phyloP scores from a whole-genome alignment of 2,888 invertebrate species.

The Lamproptera curius region DNA sequence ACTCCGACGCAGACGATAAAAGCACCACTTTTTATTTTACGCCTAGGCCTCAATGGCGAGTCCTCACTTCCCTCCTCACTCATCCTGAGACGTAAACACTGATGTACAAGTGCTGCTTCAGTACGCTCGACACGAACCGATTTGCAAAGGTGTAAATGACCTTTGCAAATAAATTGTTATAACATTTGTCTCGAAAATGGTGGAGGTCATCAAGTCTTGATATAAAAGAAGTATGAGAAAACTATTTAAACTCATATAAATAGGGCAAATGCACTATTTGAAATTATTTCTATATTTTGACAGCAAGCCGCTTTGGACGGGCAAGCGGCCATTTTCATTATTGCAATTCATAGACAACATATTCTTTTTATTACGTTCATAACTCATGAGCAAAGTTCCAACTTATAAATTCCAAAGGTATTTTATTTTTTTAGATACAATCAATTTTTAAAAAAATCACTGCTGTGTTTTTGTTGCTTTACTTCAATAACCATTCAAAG shows the following conservation, averaged over 20 bases:
- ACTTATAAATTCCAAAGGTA: too few species aligned
- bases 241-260: conserved; percentile 36
- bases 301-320: conserved; percentile 74
- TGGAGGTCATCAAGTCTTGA: conserved; percentile 47
- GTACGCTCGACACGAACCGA: conserved; percentile 62
- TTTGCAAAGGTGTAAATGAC: conserved; percentile 67
- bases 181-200: conserved; percentile 38
- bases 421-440: too few species aligned
- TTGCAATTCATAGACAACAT: conserved; percentile 26
- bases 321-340: conserved; percentile 71
- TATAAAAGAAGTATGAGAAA: conserved; percentile 37
- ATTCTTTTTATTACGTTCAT: conserved; percentile 20
- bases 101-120: conserved; percentile 36
- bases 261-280: conserved; percentile 46
- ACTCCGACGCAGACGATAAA: conserved; percentile 53
- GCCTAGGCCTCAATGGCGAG: conserved; percentile 49
- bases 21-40: conserved; percentile 57
- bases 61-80: conserved; percentile 64
- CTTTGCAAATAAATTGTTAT: conserved; percentile 45
- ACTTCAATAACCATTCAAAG: too few species aligned
- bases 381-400: conserved; percentile 14
- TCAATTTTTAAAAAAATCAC: too few species aligned
- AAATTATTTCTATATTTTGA: conserved; percentile 67
- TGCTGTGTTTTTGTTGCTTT: too few species aligned
- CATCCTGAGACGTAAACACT: conserved; percentile 51